Evolutionary conservation across 2,888 invertebrate genomes (phyloP).

Genomic region (Eretmocerus hayati): DNA sequence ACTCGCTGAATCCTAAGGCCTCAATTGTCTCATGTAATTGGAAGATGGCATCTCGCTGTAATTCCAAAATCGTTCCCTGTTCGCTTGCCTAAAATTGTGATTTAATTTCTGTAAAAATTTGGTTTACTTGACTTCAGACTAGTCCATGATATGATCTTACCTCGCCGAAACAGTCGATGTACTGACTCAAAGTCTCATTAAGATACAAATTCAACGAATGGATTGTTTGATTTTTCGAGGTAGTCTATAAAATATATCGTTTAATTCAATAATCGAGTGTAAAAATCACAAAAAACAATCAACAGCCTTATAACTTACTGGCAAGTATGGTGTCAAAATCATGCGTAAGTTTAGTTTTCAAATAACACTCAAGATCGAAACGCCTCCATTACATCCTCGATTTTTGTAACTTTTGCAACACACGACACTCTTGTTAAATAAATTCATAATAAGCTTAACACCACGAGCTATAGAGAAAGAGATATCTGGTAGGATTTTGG

Average conservation of each 20-base stretch:
- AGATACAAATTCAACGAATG: conserved; percentile 30
- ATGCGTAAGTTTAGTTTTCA: conserved; percentile 8
- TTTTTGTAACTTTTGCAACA: neutral
- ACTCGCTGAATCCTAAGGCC: conserved; percentile 28
- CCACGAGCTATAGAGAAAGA: neutral
- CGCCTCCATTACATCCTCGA: neutral
- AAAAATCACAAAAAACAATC: no score
- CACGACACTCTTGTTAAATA: neutral
- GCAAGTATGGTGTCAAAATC: conserved; percentile 5
- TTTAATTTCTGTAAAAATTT: no score
- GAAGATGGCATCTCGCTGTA: conserved; percentile 36
- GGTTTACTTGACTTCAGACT: no score
- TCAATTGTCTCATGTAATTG: conserved; percentile 33
- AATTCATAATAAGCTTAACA: conserved; percentile 1
- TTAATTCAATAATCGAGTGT: neutral
- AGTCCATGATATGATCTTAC: no score
- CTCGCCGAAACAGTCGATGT: conserved; percentile 39
- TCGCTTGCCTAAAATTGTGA: conserved; percentile 36
- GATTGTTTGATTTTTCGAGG: conserved; percentile 32
- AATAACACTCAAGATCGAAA: conserved; percentile 11
- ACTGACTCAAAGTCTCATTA: conserved; percentile 37
- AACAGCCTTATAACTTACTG: conserved; percentile 13
- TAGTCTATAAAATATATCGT: conserved; percentile 30
- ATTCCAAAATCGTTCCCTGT: conserved; percentile 35
- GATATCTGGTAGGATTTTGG: neutral